These are phyloP conservation scores for Crotophaga sulcirostris DNA, from an alignment of 2,113 vertebrate species.

Conservation along the genomic window DNA sequence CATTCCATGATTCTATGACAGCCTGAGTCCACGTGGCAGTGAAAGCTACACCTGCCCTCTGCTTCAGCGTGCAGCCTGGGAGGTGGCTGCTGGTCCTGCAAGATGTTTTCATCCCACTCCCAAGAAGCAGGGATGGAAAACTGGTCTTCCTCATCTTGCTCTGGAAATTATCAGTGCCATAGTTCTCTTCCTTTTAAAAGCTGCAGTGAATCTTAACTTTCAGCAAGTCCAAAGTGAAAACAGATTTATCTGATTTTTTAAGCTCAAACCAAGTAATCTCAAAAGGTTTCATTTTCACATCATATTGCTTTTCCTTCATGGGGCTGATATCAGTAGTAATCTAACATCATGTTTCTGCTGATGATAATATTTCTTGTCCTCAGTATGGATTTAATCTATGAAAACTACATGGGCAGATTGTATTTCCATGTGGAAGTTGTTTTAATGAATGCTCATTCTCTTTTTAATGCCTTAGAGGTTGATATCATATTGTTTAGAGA, in stretches of 20 bases:
- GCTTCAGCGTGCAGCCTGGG: neutral
- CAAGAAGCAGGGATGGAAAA: neutral
- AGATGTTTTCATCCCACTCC: neutral
- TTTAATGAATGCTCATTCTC: slow-evolving; percentile 16
- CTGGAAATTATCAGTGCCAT: neutral
- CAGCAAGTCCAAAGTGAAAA: neutral
- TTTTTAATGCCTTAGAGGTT: neutral
- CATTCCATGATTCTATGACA: too few relatives aligned
- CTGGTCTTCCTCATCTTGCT: too few relatives aligned
- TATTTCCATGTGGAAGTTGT: neutral
- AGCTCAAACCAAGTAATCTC: neutral
- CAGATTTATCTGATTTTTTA: neutral
- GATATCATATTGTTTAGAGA: neutral
- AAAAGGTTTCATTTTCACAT: neutral
- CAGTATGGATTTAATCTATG: neutral
- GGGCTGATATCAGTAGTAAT: neutral
- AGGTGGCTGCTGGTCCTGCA: neutral
- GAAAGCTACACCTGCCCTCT: too few relatives aligned
- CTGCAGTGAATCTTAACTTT: neutral
- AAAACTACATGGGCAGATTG: neutral
- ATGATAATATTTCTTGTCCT: neutral
- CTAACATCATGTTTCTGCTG: neutral
- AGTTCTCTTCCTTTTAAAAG: neutral
- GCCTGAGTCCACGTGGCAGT: too few relatives aligned
- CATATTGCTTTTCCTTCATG: neutral